phyloP scores from a whole-genome alignment of 2,797 vertebrate species.

The Melanotaenia maccullochi region DNA sequence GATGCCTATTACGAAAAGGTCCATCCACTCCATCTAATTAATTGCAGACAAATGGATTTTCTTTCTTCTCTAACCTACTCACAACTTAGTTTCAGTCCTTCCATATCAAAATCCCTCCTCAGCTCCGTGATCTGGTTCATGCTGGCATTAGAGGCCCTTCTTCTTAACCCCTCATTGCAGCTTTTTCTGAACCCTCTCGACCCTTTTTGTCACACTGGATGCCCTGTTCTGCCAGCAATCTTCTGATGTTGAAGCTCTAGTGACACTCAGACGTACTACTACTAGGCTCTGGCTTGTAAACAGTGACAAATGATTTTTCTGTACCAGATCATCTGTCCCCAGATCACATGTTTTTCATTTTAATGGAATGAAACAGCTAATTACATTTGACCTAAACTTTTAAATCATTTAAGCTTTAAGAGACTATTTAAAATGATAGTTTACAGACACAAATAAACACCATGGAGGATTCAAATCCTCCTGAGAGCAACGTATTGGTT shows the following conservation, averaged over 20 bases:
- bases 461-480: neutral
- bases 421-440: neutral
- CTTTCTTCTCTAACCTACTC: constrained; percentile 58
- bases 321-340: neutral
- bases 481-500: neutral
- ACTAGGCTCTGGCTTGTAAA: neutral
- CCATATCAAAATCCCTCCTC: constrained; percentile 80
- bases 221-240: constrained; percentile 23
- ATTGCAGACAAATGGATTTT: neutral
- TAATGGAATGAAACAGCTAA: neutral
- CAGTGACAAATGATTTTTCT: neutral
- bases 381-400: neutral
- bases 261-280: constrained; percentile 23
- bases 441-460: neutral
- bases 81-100: constrained; percentile 58
- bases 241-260: constrained; percentile 4
- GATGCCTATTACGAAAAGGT: constrained; percentile 2
- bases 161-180: constrained; percentile 41
- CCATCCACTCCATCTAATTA: constrained; percentile 22
- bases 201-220: constrained; percentile 39
- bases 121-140: constrained; percentile 51
- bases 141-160: constrained; percentile 17
- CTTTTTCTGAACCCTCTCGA: constrained; percentile 53
- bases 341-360: neutral
- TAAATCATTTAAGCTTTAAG: neutral